Conservation (phyloP, 1,140 invertebrate genomes). For the Aleiodes sp. region DNA sequence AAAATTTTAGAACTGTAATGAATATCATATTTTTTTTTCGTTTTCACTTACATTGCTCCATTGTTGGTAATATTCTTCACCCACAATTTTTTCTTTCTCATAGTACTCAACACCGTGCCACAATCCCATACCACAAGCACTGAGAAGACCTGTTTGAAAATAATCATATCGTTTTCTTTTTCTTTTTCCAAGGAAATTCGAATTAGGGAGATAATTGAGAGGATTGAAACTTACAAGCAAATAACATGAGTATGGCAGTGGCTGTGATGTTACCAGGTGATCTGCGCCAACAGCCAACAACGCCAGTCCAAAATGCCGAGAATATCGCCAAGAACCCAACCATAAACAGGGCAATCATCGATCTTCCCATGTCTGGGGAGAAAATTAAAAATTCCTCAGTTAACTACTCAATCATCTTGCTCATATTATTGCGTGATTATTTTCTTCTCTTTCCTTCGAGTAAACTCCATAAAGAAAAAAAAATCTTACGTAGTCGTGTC, state of each 20-base stretch:
- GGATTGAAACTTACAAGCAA: constrained; percentile 90
- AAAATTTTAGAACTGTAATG: too few species aligned
- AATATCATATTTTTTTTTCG: too few species aligned
- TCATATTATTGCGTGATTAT: not conserved
- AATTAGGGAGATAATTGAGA: constrained; percentile 20
- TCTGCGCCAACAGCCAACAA: constrained; percentile 91
- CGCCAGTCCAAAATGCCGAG: constrained; percentile 92
- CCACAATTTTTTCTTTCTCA: constrained; percentile 91
- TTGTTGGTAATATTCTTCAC: constrained; percentile 88
- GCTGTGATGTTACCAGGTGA: constrained; percentile 92
- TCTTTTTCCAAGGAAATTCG: constrained; percentile 18
- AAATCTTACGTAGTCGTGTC: constrained; percentile 82
- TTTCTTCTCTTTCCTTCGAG: not conserved
- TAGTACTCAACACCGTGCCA: constrained; percentile 97
- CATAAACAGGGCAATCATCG: constrained; percentile 91
- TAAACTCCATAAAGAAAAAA: not conserved
- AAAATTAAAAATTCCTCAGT: too few species aligned
- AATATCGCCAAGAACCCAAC: constrained; percentile 89
- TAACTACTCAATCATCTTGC: constrained; percentile 11
- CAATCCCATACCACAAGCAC: constrained; percentile 91
- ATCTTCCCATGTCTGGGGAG: constrained; percentile 86
- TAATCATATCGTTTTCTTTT: constrained; percentile 14
- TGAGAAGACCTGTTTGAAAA: constrained; percentile 75
- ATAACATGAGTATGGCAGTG: constrained; percentile 89
- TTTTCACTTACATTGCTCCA: constrained; percentile 85